A percentile compares a stretch with the other conserved stretches of the same genome.
Conservation (phyloP, 2,888 invertebrate genomes). For the Drosophila paramelanica region DNA sequence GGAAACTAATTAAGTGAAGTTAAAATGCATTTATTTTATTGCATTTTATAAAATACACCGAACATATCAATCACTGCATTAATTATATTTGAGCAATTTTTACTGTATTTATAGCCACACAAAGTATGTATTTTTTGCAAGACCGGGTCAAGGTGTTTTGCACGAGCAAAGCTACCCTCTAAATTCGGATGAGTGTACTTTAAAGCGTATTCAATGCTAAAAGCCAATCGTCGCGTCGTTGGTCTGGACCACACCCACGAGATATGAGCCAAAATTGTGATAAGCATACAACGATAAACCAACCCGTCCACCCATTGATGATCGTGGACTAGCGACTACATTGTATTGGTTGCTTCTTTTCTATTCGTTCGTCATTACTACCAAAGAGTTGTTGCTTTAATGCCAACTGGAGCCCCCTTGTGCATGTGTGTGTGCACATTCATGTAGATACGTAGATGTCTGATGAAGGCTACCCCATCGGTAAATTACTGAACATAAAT, state of each 20-base stretch:
- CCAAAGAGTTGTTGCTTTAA: constrained; percentile 30
- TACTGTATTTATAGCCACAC: not conserved
- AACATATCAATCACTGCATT: too few relatives aligned
- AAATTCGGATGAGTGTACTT: constrained; percentile 9
- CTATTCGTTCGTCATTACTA: constrained; percentile 24
- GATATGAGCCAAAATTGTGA: constrained; percentile 39
- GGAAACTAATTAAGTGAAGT: too few relatives aligned
- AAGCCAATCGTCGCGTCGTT: constrained; percentile 11
- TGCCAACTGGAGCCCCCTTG: constrained; percentile 41
- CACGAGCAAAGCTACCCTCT: constrained; percentile 23
- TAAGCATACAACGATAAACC: constrained; percentile 33
- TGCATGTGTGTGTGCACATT: constrained; percentile 1
- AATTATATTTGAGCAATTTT: too few relatives aligned
- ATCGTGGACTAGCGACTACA: constrained; percentile 1
- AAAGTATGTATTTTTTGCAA: not conserved
- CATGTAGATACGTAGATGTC: constrained; percentile 10
- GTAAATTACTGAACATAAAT: constrained; percentile 11
- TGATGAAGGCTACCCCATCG: constrained; percentile 19
- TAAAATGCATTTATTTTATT: too few relatives aligned
- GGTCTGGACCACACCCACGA: constrained; percentile 69
- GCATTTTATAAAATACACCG: too few relatives aligned
- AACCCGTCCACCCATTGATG: not conserved
- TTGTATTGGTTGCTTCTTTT: constrained; percentile 9
- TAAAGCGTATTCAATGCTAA: constrained; percentile 15
- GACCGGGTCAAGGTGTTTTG: constrained; percentile 16